Conservation (phyloP, 2,888 invertebrate species). For the Parnassius orleans region DNA sequence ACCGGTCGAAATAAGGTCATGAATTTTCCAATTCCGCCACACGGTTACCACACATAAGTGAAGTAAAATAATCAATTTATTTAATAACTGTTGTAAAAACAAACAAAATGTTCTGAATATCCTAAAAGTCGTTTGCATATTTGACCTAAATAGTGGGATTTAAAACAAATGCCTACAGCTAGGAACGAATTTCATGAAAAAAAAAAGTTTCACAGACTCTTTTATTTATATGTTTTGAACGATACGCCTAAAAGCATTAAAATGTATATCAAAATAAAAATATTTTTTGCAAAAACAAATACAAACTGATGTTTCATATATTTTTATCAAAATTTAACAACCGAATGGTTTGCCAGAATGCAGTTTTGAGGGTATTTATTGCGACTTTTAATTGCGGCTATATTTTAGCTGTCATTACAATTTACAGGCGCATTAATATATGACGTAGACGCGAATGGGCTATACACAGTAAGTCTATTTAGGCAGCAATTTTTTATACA, state of each 20-base stretch:
- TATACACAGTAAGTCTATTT: not conserved
- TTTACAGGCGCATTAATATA: constrained; percentile 17
- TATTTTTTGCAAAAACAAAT: not conserved
- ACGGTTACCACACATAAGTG: too few species aligned
- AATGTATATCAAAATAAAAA: not conserved
- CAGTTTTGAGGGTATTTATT: constrained; percentile 19
- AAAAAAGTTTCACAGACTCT: not conserved
- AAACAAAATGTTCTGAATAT: too few species aligned
- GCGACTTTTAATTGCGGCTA: constrained; percentile 21
- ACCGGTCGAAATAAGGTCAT: too few species aligned
- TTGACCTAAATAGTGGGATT: too few species aligned
- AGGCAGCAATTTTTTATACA: not conserved
- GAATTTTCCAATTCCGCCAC: too few species aligned
- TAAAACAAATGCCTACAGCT: not conserved
- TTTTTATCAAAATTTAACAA: constrained; percentile 22
- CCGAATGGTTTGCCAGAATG: constrained; percentile 23
- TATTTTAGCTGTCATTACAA: constrained; percentile 18
- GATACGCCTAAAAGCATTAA: constrained; percentile 10
- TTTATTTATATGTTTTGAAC: not conserved
- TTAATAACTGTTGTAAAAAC: too few species aligned
- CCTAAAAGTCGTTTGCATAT: too few species aligned
- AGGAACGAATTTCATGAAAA: not conserved
- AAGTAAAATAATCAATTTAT: too few species aligned
- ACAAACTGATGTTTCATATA: constrained; percentile 7
- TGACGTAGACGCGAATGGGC: constrained; percentile 1